These are phyloP conservation scores for Sarcophaga carnaria DNA, from an alignment of 2,888 invertebrate genomes.

Conservation along the genomic window DNA sequence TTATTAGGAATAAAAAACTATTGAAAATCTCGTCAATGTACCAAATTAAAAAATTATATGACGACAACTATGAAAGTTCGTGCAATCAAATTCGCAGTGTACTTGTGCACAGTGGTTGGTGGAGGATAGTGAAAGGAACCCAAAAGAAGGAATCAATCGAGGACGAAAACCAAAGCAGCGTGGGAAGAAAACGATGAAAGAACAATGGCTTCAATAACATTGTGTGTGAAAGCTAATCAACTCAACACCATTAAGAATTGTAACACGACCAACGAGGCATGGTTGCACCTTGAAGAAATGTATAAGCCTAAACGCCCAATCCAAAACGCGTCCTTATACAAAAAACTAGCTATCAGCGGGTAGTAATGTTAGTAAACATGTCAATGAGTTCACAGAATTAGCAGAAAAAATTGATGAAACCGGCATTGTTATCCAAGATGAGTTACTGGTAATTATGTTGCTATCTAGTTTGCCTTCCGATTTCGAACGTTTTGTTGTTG, in stretches of 20 bases:
- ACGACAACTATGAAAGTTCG: constrained; percentile 20
- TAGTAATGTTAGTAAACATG: too few species aligned
- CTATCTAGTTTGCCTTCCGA: constrained; percentile 55
- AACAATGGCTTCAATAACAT: too few species aligned
- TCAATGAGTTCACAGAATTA: constrained; percentile 35
- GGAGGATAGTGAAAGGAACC: too few species aligned
- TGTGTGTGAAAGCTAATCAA: constrained; percentile 42
- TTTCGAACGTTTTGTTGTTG: constrained; percentile 59
- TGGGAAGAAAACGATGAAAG: too few species aligned
- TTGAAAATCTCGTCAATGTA: constrained; percentile 15
- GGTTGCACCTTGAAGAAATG: too few species aligned
- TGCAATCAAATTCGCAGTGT: constrained; percentile 38
- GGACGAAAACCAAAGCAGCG: too few species aligned
- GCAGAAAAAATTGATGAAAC: constrained; percentile 48
- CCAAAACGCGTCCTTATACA: too few species aligned
- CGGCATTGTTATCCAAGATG: constrained; percentile 42
- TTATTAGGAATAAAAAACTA: too few species aligned
- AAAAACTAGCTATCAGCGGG: too few species aligned
- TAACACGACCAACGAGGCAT: background rate
- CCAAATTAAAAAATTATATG: constrained; percentile 25
- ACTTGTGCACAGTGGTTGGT: too few species aligned
- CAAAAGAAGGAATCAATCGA: too few species aligned
- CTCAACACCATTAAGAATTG: constrained; percentile 32
- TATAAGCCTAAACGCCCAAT: too few species aligned
- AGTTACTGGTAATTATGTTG: constrained; percentile 49